Percentiles rank a stretch among this genome's conserved stretches.
Evolutionary conservation across 2,888 invertebrate genomes (phyloP).

Genomic region (Athalia rosae): DNA sequence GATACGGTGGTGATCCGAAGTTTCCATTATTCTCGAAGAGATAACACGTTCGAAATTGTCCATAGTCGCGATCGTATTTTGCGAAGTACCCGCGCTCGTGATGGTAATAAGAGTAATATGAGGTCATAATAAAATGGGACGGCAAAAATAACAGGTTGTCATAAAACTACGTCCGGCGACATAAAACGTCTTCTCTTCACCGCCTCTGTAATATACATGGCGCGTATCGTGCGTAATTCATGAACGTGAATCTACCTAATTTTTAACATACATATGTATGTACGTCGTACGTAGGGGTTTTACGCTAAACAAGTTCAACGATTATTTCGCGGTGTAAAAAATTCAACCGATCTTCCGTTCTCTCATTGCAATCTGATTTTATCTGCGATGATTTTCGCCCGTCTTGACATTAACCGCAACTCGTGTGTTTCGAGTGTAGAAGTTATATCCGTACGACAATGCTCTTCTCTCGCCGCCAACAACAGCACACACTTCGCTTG

Average conservation of each 20-base stretch:
- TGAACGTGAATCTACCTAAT: no score
- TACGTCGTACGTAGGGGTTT: no score
- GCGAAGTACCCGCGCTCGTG: background rate
- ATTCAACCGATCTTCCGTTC: no score
- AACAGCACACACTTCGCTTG: background rate
- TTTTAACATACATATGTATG: no score
- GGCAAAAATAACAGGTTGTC: slow-evolving; percentile 22
- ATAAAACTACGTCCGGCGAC: slow-evolving; percentile 31
- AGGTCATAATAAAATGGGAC: slow-evolving; percentile 26
- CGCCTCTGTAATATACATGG: no score
- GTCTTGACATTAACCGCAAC: no score
- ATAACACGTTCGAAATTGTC: background rate
- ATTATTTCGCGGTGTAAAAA: no score
- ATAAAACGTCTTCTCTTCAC: background rate
- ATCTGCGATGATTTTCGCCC: no score
- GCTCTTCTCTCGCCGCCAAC: background rate
- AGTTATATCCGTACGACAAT: background rate
- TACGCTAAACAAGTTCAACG: no score
- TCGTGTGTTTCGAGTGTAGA: no score
- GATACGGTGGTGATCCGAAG: background rate
- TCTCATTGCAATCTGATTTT: no score
- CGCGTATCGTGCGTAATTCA: no score
- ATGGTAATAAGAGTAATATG: slow-evolving; percentile 21
- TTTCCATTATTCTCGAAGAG: slow-evolving; percentile 1
- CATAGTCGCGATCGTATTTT: slow-evolving; percentile 26